Evolutionary conservation across 2,113 vertebrate genomes (phyloP).

Genomic region (Bubo blakistoni): DNA sequence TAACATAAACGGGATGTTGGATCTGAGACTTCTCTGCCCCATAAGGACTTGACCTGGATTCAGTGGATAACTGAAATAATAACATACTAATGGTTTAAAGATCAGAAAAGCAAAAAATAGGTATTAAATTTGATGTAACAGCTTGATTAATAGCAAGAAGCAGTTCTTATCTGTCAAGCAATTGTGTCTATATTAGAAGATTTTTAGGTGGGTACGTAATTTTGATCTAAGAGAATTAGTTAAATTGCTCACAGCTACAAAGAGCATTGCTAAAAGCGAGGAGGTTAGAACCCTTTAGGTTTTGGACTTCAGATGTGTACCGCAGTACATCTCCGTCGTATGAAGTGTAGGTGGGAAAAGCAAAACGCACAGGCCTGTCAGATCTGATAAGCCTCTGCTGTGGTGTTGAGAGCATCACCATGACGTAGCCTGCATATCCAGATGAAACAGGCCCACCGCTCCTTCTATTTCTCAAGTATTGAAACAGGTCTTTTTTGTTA

Average conservation of each 20-base stretch:
- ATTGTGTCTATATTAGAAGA: background rate
- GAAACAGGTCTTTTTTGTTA: background rate
- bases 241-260: background rate
- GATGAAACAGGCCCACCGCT: background rate
- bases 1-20: background rate
- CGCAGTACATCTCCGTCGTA: background rate
- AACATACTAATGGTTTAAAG: background rate
- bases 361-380: background rate
- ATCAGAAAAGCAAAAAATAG: background rate
- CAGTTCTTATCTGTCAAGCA: background rate
- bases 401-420: background rate
- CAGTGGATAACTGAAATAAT: background rate
- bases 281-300: background rate
- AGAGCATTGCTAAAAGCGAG: background rate
- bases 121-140: background rate
- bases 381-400: background rate
- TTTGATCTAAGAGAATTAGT: background rate
- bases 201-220: background rate
- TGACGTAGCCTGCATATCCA: background rate
- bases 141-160: background rate
- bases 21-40: background rate
- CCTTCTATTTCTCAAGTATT: background rate
- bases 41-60: background rate
- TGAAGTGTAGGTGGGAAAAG: background rate
- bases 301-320: background rate